Evolutionary conservation across 2,797 vertebrate genomes (phyloP).

Genomic region (Syncerus caffer): DNA sequence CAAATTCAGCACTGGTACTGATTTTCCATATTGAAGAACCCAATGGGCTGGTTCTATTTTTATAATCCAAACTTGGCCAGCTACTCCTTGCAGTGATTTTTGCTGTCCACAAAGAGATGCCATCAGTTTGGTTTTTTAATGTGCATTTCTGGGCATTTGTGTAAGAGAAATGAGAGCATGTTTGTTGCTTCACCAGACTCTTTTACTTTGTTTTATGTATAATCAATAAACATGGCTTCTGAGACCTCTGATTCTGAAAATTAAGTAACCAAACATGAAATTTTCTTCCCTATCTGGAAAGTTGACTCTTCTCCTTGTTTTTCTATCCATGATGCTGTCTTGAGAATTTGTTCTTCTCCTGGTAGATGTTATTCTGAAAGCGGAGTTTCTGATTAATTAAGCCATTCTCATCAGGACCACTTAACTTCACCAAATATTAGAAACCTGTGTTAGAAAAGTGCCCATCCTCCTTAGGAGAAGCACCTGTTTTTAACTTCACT

Average conservation of each 20-base stretch:
- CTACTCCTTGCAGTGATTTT: neutral
- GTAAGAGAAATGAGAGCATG: neutral
- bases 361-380: neutral
- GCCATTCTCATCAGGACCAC: neutral
- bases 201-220: neutral
- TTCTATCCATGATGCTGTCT: neutral
- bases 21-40: neutral
- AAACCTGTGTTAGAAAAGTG: neutral
- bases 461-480: neutral
- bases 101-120: neutral
- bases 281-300: neutral
- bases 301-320: neutral
- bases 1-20: neutral
- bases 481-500: neutral
- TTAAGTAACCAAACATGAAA: neutral
- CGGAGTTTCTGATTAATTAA: conserved; percentile 21
- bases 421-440: conserved; percentile 34
- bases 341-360: neutral
- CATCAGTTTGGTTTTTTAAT: neutral
- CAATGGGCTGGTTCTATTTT: neutral
- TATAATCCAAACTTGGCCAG: neutral
- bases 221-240: neutral
- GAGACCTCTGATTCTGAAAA: neutral
- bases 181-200: neutral
- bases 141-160: neutral